A percentile compares a stretch with the other conserved stretches of the same genome.
phyloP scores from a whole-genome alignment of 2,113 vertebrate genomes.

The Tapirus terrestris region DNA sequence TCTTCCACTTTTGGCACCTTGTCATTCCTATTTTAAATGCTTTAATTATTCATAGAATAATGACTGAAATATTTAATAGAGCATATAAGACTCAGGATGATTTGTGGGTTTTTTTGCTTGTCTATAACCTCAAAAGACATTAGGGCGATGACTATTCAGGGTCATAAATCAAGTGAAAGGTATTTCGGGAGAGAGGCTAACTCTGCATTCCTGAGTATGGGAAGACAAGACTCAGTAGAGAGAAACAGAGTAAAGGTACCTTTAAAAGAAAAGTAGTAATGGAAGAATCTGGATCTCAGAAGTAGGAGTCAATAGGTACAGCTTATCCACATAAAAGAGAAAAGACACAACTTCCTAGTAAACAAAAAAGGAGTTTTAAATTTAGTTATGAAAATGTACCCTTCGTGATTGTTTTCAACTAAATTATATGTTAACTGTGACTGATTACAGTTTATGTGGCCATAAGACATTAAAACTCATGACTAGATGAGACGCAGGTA shows the following conservation, averaged over 20 bases:
- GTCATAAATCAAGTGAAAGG: background rate
- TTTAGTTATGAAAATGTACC: background rate
- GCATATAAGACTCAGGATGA: background rate
- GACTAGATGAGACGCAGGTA: background rate
- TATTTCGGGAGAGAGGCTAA: background rate
- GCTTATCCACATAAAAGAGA: background rate
- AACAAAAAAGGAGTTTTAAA: background rate
- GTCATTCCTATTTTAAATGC: background rate
- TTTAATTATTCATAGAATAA: background rate
- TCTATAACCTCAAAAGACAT: background rate
- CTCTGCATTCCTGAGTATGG: background rate
- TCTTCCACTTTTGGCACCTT: background rate
- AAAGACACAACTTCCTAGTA: background rate
- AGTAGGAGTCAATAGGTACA: background rate
- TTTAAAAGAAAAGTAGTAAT: background rate
- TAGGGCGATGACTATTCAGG: background rate
- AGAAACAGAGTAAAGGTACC: background rate
- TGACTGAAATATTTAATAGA: background rate
- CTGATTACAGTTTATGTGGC: background rate
- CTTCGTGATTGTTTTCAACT: slow-evolving; percentile 19
- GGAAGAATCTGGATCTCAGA: background rate
- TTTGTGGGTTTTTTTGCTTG: background rate
- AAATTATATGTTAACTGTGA: background rate
- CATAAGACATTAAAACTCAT: background rate
- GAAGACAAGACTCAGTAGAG: background rate